Evolutionary conservation across 2,888 invertebrate genomes (phyloP).

Genomic region (Cheilosia urbana): DNA sequence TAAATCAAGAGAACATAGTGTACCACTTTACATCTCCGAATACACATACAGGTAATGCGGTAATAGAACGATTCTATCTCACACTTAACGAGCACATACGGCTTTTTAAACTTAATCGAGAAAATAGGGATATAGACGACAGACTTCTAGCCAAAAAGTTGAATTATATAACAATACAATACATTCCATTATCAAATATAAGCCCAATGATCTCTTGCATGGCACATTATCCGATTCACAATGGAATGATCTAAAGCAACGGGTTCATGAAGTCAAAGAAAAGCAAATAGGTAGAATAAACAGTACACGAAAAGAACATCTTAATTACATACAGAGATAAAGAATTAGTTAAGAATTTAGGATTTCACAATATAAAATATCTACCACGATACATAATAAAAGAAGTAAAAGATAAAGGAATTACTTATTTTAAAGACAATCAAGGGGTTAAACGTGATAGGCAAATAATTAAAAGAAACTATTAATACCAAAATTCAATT

Average conservation of each 20-base stretch:
- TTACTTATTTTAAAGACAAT: slow-evolving; percentile 56
- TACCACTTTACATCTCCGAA: slow-evolving; percentile 30
- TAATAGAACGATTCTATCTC: slow-evolving; percentile 51
- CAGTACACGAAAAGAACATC: neutral
- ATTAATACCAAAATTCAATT: slow-evolving; percentile 60
- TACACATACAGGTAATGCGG: slow-evolving; percentile 42
- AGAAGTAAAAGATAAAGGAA: slow-evolving; percentile 56
- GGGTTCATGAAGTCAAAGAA: slow-evolving; percentile 26
- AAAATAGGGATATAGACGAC: slow-evolving; percentile 42
- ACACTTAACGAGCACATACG: slow-evolving; percentile 62
- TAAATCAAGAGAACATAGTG: neutral
- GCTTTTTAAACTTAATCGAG: slow-evolving; percentile 49
- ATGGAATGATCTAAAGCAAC: slow-evolving; percentile 41
- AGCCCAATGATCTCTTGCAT: slow-evolving; percentile 58
- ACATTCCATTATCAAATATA: slow-evolving; percentile 60
- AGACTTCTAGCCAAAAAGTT: slow-evolving; percentile 48
- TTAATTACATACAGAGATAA: slow-evolving; percentile 3
- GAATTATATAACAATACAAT: slow-evolving; percentile 61
- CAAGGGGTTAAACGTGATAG: slow-evolving; percentile 58
- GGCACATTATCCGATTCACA: slow-evolving; percentile 44
- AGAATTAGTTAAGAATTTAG: slow-evolving; percentile 66
- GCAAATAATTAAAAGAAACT: slow-evolving; percentile 60
- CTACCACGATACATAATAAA: slow-evolving; percentile 53
- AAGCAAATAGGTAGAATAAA: slow-evolving; percentile 23
- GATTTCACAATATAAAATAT: slow-evolving; percentile 65